Percentiles rank a stretch among this genome's conserved stretches.
Conservation (phyloP, 2,888 invertebrate species). For the Nezara viridula region DNA sequence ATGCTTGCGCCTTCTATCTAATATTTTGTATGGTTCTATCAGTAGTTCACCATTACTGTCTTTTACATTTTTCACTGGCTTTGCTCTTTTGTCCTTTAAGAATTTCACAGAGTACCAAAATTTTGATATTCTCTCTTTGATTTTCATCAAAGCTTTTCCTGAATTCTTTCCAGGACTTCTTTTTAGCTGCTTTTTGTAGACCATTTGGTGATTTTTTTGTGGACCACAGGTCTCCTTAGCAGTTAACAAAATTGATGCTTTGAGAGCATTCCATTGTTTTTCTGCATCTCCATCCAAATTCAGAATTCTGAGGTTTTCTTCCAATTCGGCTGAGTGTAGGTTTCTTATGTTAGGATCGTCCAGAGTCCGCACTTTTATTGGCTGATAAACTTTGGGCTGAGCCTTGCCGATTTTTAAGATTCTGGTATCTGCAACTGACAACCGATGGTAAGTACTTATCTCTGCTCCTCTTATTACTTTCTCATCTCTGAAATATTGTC, state of each 20-base stretch:
- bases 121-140: no score
- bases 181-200: background rate
- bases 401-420: background rate
- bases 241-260: background rate
- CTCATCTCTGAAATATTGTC: background rate
- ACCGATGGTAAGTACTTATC: background rate
- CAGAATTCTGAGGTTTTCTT: background rate
- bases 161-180: no score
- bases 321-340: background rate
- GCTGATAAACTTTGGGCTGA: background rate
- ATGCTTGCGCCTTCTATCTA: no score
- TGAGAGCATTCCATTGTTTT: background rate
- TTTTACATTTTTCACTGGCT: no score
- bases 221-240: background rate
- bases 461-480: background rate
- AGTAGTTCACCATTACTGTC: no score
- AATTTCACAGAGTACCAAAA: no score
- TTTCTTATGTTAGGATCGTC: background rate
- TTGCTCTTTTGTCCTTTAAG: no score
- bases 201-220: background rate
- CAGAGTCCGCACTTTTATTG: background rate
- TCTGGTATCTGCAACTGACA: background rate
- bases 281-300: background rate
- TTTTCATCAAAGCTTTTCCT: no score
- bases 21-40: no score